Evolutionary conservation across 2,888 invertebrate species (phyloP), one percentile per base, ranked within the genome.

Genomic region (Bugula neritina): DNA sequence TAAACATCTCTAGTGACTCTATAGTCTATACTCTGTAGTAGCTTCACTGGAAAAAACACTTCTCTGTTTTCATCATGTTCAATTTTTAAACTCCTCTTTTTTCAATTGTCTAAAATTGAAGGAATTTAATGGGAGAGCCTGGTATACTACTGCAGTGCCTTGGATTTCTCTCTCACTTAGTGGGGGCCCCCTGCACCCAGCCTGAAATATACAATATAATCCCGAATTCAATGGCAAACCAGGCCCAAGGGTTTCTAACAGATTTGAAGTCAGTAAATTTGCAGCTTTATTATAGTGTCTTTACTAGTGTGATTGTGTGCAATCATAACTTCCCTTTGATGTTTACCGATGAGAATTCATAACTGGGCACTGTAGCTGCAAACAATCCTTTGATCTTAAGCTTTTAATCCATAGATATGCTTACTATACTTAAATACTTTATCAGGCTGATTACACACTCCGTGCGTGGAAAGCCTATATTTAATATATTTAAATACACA

Each of bases 321-420:
- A 63, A 31, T 63, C 31, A 63, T 25, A 63, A 63, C 27, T 13
- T 25, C 25, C 63, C 63, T 63, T 63, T 63, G 31, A 63, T 29
- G 63, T 63, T 63, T 3, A 27, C 63, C 63, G 63, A 31, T 31
- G 27, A 10, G 29, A 31, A 63, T 63, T 63, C 5, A 63, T 3
- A 10, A 27, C 63, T 63, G 31, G 63, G 63, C 63, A 63, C 63
- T 63, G 31, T 10, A 63, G 34, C 27, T 63, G 63, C 63, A 63
- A 63, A 63, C 63, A 29, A 13, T 25, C 63, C 63, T 63, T 63
- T 63, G 63, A 63, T 63, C 25, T 63, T 5, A 63, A 63, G 63
- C 63, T 31, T 63, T 63, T 31, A 63, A 63, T 63, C 63, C 63
- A 25, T 31, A 31, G 63, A 63, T 63, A 63, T 27, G 27, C 63